Evolutionary conservation across 2,888 invertebrate species (phyloP), one percentile per base, ranked within the genome.

Genomic region (Ichneumoninae sp.): DNA sequence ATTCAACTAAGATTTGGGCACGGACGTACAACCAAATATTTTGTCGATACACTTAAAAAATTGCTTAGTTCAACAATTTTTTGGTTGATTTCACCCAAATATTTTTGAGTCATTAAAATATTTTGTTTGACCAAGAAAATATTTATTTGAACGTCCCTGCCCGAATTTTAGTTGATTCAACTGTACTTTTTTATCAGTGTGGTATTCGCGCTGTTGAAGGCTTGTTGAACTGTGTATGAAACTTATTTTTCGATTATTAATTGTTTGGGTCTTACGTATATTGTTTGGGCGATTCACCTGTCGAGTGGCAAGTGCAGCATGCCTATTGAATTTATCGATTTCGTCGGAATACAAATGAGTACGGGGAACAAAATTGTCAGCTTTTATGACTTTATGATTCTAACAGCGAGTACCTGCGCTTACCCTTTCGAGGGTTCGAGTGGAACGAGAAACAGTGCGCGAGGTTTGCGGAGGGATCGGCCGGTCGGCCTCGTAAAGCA

Each of bases 261-360:
- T 40, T 40, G 13, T 26, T 57, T 4, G 22, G 10, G 26, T 4
- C 22, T 57, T 57, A 26, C 10, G 26, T 10, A 13, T 13, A 57
- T 57, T 26, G 26, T 22, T 26, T 22, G 22, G 10, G 26, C 57
- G 22, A 57, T 57, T 13, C 26, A 22, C 57, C 22, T 13, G 22
- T 3, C 10, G 13, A 2, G 26, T 4, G 57, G 7, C 57, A 57
- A 57, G 57, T 57, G 57, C 26, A 57, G 26, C 5, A 7, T 52
- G 7, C 19, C 52, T n/a, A 52, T 52, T 52, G 60, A 60, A 60
- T 60, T 63, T n/a, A 26, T 63, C n/a, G 63, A 33, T 63, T 63
- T 30, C 36, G 30, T 33, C 6, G 36, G 63, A 36, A 63, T 63
- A 16, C 3, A n/a, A 63, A 33, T 36, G 19, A 36, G 16, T 8